A percentile compares a stretch with the other conserved stretches of the same genome.
These are phyloP conservation scores for Heliocidaris tuberculata DNA, from an alignment of 35 echinoderm and acorn worm genomes.

Conservation along the genomic window DNA sequence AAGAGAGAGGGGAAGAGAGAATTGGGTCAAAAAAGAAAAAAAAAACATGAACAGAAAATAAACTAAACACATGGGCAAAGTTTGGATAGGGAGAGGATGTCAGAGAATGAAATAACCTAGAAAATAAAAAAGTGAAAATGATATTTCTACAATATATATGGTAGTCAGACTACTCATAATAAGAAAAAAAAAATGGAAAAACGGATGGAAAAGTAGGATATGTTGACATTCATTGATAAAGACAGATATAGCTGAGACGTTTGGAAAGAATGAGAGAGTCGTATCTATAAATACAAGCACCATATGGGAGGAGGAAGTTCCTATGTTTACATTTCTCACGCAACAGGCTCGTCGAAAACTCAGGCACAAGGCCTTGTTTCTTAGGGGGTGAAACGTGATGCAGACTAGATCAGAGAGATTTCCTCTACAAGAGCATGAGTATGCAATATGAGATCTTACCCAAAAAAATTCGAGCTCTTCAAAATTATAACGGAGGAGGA, in stretches of 20 bases:
- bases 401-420: not conserved
- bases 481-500: not conserved
- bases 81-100: not conserved
- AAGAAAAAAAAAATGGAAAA: not conserved
- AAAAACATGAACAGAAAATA: not conserved
- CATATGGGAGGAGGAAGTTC: conserved; percentile 20
- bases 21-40: not conserved
- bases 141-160: too few relatives aligned
- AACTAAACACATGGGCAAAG: not conserved
- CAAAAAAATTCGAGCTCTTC: not conserved
- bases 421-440: conserved; percentile 4
- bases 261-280: not conserved
- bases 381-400: not conserved
- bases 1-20: not conserved
- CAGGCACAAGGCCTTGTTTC: not conserved
- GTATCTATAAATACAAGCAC: not conserved
- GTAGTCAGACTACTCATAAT: too few relatives aligned
- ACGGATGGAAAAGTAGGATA: not conserved
- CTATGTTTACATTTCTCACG: conserved; percentile 29
- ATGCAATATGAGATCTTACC: not conserved
- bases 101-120: not conserved
- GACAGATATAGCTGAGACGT: not conserved
- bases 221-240: not conserved
- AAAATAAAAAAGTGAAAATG: too few relatives aligned
- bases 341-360: not conserved